phyloP scores from a whole-genome alignment of 2,797 vertebrate species.

The Tragelaphus oryx region DNA sequence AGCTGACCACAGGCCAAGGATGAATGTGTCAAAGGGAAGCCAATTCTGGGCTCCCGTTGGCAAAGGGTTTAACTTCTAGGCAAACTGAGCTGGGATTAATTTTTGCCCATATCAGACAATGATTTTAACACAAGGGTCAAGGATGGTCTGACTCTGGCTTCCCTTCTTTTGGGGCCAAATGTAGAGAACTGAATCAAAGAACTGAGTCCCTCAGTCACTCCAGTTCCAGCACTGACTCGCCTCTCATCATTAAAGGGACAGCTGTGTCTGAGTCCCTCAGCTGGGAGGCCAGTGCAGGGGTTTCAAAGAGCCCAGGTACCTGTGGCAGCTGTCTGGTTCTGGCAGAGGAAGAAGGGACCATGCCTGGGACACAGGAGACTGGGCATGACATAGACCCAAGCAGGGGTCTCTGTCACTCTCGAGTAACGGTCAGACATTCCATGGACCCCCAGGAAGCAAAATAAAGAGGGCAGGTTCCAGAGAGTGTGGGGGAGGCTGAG shows the following conservation, averaged over 20 bases:
- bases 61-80: background rate
- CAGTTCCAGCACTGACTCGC: background rate
- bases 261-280: conserved; percentile 37
- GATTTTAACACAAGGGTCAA: background rate
- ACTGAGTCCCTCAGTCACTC: background rate
- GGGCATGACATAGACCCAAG: background rate
- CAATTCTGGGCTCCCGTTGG: background rate
- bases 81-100: background rate
- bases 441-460: background rate
- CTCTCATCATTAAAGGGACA: conserved; percentile 33
- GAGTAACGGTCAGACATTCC: background rate
- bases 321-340: background rate
- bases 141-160: background rate
- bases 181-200: background rate
- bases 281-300: background rate
- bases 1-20: background rate
- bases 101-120: background rate
- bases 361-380: background rate
- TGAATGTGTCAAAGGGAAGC: background rate
- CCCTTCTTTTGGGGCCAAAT: background rate
- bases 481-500: background rate
- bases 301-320: background rate
- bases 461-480: background rate
- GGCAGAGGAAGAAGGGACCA: background rate
- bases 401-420: background rate